phyloP scores from a whole-genome alignment of 2,797 vertebrate species.

The Neosilurus hyrtlii region DNA sequence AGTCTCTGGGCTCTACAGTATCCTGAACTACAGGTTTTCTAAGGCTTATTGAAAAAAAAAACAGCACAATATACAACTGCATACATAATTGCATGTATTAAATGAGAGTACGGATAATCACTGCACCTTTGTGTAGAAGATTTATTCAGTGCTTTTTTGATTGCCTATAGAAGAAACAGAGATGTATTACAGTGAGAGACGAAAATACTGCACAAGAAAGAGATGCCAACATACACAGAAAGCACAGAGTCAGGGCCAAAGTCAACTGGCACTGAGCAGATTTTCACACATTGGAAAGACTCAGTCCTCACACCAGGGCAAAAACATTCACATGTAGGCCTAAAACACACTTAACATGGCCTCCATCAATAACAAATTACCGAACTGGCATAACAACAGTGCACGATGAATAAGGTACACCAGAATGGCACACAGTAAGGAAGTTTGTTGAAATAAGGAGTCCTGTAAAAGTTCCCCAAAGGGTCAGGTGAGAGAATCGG shows the following conservation, averaged over 20 bases:
- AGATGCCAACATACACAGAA: conserved; percentile 57
- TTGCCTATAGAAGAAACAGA: conserved; percentile 54
- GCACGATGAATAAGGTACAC: conserved; percentile 10
- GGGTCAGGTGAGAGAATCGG: conserved; percentile 43
- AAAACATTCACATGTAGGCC: conserved; percentile 60
- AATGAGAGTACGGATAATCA: conserved; percentile 33
- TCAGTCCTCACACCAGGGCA: conserved; percentile 59
- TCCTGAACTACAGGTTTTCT: neutral
- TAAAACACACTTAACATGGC: conserved; percentile 53
- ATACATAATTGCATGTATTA: conserved; percentile 41
- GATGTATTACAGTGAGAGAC: conserved; percentile 57
- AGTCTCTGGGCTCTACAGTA: conserved; percentile 7
- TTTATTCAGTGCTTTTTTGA: conserved; percentile 61
- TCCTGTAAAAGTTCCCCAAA: conserved; percentile 38
- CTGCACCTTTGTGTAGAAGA: conserved; percentile 49
- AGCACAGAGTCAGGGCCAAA: conserved; percentile 58
- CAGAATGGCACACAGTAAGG: conserved; percentile 28
- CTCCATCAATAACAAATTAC: conserved; percentile 53
- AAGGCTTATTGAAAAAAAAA: conserved; percentile 34
- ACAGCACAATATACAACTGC: conserved; percentile 34
- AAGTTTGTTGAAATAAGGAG: conserved; percentile 31
- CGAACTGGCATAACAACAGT: conserved; percentile 44
- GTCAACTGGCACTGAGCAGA: conserved; percentile 62
- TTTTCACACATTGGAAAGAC: conserved; percentile 70
- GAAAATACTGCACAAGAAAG: conserved; percentile 60